These are phyloP conservation scores for Arbacia lixula DNA, from an alignment of 53 echinoderm and acorn worm genomes.

Conservation along the genomic window DNA sequence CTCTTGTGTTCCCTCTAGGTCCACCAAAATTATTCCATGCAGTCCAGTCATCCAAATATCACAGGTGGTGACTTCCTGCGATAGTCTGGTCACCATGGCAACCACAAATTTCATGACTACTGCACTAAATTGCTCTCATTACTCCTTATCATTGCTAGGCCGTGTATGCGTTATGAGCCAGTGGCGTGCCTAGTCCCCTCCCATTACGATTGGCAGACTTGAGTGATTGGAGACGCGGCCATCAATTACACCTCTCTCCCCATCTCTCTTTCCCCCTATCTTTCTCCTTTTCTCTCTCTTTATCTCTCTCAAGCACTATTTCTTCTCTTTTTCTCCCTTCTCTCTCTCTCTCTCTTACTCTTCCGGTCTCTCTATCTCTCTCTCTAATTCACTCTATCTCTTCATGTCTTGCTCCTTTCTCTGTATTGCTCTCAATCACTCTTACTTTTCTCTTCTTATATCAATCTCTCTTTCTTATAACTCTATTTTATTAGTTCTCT, in stretches of 20 bases:
- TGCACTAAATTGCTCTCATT: constrained; percentile 8
- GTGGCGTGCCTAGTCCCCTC: neutral
- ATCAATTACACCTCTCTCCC: neutral
- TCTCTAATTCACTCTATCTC: too few relatives aligned
- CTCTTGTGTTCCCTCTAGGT: too few relatives aligned
- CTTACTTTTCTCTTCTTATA: too few relatives aligned
- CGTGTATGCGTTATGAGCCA: neutral
- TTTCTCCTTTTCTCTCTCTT: neutral
- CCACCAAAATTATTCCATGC: too few relatives aligned
- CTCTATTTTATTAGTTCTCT: too few relatives aligned
- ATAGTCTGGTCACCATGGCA: constrained; percentile 43
- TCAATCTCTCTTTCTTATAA: too few relatives aligned
- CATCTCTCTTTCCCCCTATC: neutral
- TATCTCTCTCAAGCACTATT: too few relatives aligned
- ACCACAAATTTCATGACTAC: constrained; percentile 25
- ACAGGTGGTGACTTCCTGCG: constrained; percentile 48
- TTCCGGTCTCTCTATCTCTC: too few relatives aligned
- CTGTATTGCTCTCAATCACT: too few relatives aligned
- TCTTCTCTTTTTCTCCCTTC: too few relatives aligned
- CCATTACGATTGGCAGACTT: neutral
- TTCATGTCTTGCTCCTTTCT: too few relatives aligned
- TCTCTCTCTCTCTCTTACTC: too few relatives aligned
- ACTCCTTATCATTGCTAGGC: constrained; percentile 3
- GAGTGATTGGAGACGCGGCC: neutral
- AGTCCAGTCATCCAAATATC: constrained; percentile 25